Percentiles rank a stretch among this genome's conserved stretches.
Evolutionary conservation across 2,797 vertebrate species (phyloP).

Genomic region (Phrynocephalus vlangalii): DNA sequence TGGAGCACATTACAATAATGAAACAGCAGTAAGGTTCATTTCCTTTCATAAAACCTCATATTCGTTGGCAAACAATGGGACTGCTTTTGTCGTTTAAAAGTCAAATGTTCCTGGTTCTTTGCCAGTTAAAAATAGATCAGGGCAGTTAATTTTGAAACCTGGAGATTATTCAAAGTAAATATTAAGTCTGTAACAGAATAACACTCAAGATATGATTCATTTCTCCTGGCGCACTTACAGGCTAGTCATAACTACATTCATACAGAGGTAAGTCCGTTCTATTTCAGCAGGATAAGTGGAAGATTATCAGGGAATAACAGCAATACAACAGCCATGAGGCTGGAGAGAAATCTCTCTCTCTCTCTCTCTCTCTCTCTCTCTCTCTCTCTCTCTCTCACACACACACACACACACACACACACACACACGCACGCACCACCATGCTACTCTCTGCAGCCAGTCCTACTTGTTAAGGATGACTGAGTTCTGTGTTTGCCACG

Average conservation of each 20-base stretch:
- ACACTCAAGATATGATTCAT: slow-evolving; percentile 11
- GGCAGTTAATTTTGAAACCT: slow-evolving; percentile 15
- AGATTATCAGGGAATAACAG: neutral
- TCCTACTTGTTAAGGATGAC: too few species aligned
- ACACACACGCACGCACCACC: too few species aligned
- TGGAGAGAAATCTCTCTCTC: too few species aligned
- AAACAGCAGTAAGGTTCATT: slow-evolving; percentile 61
- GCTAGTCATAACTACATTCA: neutral
- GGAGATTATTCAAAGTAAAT: slow-evolving; percentile 42
- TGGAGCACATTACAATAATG: slow-evolving; percentile 51
- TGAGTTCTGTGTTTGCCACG: too few species aligned
- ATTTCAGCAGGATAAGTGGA: neutral
- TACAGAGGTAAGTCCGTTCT: neutral
- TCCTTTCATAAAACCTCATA: slow-evolving; percentile 32
- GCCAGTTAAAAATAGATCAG: slow-evolving; percentile 36
- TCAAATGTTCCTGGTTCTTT: slow-evolving; percentile 20
- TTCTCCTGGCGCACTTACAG: neutral
- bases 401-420: too few species aligned
- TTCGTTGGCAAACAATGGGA: slow-evolving; percentile 24
- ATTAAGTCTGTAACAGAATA: slow-evolving; percentile 13
- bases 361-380: too few species aligned
- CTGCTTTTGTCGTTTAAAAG: slow-evolving; percentile 51
- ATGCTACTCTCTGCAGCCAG: too few species aligned
- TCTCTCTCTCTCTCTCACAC: too few species aligned
- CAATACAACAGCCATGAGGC: neutral